Conservation (phyloP, 2,888 invertebrate genomes). For the Cephonodes hylas region DNA sequence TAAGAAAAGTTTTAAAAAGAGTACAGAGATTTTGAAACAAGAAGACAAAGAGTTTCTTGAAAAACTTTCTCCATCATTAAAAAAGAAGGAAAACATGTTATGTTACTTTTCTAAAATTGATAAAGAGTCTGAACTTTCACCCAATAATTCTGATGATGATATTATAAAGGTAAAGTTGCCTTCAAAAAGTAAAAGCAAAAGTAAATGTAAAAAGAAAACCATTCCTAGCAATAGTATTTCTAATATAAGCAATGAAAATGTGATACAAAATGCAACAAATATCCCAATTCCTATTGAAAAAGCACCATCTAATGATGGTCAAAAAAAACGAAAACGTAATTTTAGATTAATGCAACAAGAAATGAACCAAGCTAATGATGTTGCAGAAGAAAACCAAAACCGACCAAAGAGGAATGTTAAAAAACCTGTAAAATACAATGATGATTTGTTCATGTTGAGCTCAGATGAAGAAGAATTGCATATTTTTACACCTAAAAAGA, state of each 20-base stretch:
- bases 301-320: neutral
- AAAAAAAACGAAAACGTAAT: conserved; percentile 24
- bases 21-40: conserved; percentile 39
- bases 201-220: conserved; percentile 39
- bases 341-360: neutral
- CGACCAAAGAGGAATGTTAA: conserved; percentile 63
- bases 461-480: conserved; percentile 73
- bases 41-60: conserved; percentile 74
- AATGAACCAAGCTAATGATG: conserved; percentile 12
- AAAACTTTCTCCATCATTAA: conserved; percentile 80
- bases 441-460: conserved; percentile 50
- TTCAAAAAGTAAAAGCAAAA: conserved; percentile 51
- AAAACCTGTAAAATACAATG: conserved; percentile 64
- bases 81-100: conserved; percentile 82
- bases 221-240: conserved; percentile 17
- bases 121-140: conserved; percentile 42
- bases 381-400: conserved; percentile 22
- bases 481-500: conserved; percentile 67
- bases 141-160: conserved; percentile 39
- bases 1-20: conserved; percentile 26
- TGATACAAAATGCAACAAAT: neutral
- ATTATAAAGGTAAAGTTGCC: conserved; percentile 62
- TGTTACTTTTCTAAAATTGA: conserved; percentile 81
- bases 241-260: conserved; percentile 22
- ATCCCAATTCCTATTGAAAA: neutral